Base-by-base conservation (phyloP, 2,797 vertebrate genomes). In the Macropus fuliginosus region DNA sequence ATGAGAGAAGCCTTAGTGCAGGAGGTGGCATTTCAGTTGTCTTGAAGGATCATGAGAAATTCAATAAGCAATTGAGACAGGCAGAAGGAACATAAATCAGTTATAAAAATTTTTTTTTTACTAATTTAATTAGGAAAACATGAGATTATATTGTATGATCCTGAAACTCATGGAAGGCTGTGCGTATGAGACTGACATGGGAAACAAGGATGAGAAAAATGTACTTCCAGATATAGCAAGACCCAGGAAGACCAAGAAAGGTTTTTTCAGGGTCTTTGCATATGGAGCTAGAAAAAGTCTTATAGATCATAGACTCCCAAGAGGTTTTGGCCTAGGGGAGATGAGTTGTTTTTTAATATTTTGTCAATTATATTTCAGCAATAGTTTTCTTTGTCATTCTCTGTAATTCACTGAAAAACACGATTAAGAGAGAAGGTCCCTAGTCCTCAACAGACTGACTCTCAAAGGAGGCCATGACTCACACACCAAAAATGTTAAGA, bases 41-140 rank as follows among this genome's bases (percentile, higher is more conserved):
- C 56, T 95, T 57, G 24, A 96, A 91, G 91, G 52, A 55, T 34
- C 31, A 11, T 16, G 52, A 96, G 90, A 96, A 87, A 54, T 93
- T 93, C 95, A 74, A 40, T 13, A 94, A 6, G 0, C 0, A 31
- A 31, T 46, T 28, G 46, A 96, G 29, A 31, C 34, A 66, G 59
- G 34, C 62, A n/a, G 62, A n/a, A 66, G 62, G 62, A 66, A 18
- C 13, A n/a, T 18, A 66, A n/a, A 66, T 16, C 31, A 66, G 12
- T n/a, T n/a, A n/a, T 14, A 66, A n/a, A 34, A 31, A 62, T 31
- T 0, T 62, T 34, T 34, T 31, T 16, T 62, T 31, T 29, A 34
- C 34, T 62, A 8, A 34, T 34, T 62, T 62, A 62, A 62, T 62
- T 62, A 34, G 31, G 59, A 62, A 62, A 62, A 34, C 29, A 34